These are phyloP conservation scores for Periophthalmodon schlosseri DNA, from an alignment of 2,113 vertebrate species.

Conservation along the genomic window DNA sequence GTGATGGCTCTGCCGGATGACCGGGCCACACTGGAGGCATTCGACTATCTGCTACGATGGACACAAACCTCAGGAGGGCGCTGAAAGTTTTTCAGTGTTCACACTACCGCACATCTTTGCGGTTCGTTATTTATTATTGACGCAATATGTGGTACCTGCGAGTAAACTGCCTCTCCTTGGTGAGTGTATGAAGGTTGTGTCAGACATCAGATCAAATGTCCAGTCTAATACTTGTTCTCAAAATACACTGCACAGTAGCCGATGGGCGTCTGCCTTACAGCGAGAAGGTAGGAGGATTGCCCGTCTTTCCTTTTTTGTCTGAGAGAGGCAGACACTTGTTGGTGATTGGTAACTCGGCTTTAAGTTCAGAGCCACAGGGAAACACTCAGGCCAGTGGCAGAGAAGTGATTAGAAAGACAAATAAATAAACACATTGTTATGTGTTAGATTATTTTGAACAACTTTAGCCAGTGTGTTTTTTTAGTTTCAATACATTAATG, in stretches of 20 bases:
- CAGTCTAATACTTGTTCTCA: not conserved
- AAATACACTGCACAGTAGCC: not conserved
- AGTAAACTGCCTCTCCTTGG: not conserved
- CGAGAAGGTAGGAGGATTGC: not conserved
- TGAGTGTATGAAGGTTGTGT: not conserved
- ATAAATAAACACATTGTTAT: not conserved
- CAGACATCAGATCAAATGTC: not conserved
- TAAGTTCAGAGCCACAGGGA: not conserved
- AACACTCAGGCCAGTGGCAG: no score
- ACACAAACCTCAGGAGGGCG: conserved; percentile 30
- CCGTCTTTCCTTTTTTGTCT: not conserved
- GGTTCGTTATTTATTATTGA: not conserved
- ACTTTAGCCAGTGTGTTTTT: not conserved
- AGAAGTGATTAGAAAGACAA: not conserved
- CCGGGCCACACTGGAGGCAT: conserved; percentile 32
- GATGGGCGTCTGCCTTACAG: no score
- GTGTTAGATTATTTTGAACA: not conserved
- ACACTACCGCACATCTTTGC: not conserved
- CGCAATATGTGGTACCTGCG: not conserved
- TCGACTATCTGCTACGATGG: conserved; percentile 32
- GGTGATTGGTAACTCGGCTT: not conserved
- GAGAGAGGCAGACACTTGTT: not conserved
- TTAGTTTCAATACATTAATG: no score
- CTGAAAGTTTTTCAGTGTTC: conserved; percentile 37
- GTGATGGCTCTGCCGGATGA: conserved; percentile 36